Evolutionary conservation across 2,888 invertebrate genomes (phyloP), one percentile per base, ranked within the genome.

Genomic region (Cheilosia soror): DNA sequence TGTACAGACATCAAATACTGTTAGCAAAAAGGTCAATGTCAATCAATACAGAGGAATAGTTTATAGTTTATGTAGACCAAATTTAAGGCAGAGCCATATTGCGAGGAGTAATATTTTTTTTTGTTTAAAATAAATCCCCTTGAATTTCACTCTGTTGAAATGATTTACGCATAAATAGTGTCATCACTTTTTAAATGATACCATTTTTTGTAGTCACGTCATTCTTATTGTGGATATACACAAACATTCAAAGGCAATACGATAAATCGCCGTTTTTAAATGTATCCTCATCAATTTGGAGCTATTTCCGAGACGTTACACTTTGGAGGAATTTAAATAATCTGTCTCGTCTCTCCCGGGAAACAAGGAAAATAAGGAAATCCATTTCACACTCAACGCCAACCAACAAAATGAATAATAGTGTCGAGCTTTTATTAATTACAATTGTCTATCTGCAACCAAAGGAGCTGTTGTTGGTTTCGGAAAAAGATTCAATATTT

Each of bases 271-370:
- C 4, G 25, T 27, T 49, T 53, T 55, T 5, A 47, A 47, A 47
- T 37, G 57, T 11, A 58, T 58, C 37, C 11, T 37, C 37, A 25
- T 49, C 37, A 25, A 13, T 65, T 65, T 37, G 2, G 25, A 33
- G 33, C 49, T 65, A 65, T 65, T 65, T 65, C 49, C 33, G 7
- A 25, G 13, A 25, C 6, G 9, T 9, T 47, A n/a, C 27, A 42
- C n/a, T 47, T 47, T 42, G 60, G 40, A 72, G 60, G 49, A 72
- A 62, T 72, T 60, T 27, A 40, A 62, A 44, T 29, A 53, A 53
- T 51, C 11, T n/a, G 37, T 3, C 15, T 49, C 37, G 44, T 58
- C 49, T 33, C 55, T 62, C 27, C 20, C 1, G 44, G 20, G 2
- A n/a, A 42, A 62, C 62, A 49, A 62, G 53, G 58, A 71, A 27